A percentile compares a stretch with the other conserved stretches of the same genome.
Conservation (phyloP, 2,888 invertebrate genomes). For the Cantharis rustica region DNA sequence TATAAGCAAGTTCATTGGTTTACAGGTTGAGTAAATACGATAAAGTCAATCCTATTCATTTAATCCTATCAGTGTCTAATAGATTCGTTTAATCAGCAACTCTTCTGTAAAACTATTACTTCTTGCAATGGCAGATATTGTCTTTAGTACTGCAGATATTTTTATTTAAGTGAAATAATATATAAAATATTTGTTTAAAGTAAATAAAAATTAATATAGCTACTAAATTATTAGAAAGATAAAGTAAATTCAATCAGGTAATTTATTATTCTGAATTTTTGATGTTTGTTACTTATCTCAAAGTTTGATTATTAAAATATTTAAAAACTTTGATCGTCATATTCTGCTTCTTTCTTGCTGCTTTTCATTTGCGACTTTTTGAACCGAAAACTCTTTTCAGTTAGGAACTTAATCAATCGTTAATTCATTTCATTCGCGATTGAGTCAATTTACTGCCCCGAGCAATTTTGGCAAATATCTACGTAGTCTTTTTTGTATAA, state of each 20-base stretch:
- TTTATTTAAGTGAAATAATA: not conserved
- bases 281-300: not conserved
- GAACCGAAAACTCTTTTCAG: not conserved
- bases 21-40: slow-evolving; percentile 17
- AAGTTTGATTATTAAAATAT: not conserved
- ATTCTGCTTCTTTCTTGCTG: not conserved
- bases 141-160: not conserved
- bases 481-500: not conserved
- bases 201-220: not conserved
- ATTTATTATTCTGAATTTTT: not conserved
- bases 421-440: not conserved
- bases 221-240: not conserved
- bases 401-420: not conserved
- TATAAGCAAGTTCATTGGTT: slow-evolving; percentile 18
- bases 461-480: not conserved
- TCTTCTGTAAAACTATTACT: slow-evolving; percentile 10
- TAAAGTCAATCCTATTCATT: slow-evolving; percentile 20
- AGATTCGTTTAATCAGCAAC: slow-evolving; percentile 16
- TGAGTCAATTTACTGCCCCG: not conserved
- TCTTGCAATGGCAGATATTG: slow-evolving; percentile 2
- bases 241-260: not conserved
- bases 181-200: not conserved
- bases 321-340: not conserved
- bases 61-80: slow-evolving; percentile 25
- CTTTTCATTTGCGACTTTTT: not conserved